Base-by-base conservation (phyloP, 30 jellyfish, hydroid and myxozoan species). In the Turritopsis dohrnii region DNA sequence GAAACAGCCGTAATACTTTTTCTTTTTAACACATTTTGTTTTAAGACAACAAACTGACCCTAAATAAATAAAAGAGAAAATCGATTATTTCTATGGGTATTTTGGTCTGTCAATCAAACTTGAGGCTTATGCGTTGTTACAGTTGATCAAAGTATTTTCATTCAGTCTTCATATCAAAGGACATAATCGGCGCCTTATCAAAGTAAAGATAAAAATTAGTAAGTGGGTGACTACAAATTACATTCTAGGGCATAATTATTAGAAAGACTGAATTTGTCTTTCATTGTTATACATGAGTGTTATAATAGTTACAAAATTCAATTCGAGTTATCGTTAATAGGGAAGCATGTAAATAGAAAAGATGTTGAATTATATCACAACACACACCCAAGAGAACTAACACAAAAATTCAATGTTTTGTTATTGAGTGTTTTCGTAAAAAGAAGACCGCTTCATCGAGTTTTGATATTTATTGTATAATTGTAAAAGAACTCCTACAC, bases 21-120 rank as follows among this genome's bases (percentile, higher is more conserved):
- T 69, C 8, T 23, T 27, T 69, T 69, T 69, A 23, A n/a, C 31
- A 69, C 77, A 69, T 69, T 69, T 69, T 19, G 77, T n/a, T 69
- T 69, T 69, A n/a, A 23, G 22, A 19, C 77, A 69, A 27, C 30
- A 69, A 69, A 69, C 77, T 1, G 77, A 69, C 9, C 28, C 77
- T 69, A 1, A 7, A 69, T 0, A 60, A 0, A 60, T n/a, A n/a
- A n/a, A 41, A 41, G 13, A 41, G 13, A 3, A 41, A 3, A 3
- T 41, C 60, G 60, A 41, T n/a, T 41, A 41, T 41, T 41, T 41
- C 5, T 5, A 41, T 3, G 13, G 9, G 13, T 13, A 3, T 41
- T 41, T 13, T 5, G 9, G 13, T 41, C 60, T 13, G 13, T 41
- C 60, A 41, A 41, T 41, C 13, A 41, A 41, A 41, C 60, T 41